Percentiles rank a stretch among this genome's conserved stretches.
phyloP scores from a whole-genome alignment of 2,797 vertebrate genomes.

The Syngnathus rostellatus region DNA sequence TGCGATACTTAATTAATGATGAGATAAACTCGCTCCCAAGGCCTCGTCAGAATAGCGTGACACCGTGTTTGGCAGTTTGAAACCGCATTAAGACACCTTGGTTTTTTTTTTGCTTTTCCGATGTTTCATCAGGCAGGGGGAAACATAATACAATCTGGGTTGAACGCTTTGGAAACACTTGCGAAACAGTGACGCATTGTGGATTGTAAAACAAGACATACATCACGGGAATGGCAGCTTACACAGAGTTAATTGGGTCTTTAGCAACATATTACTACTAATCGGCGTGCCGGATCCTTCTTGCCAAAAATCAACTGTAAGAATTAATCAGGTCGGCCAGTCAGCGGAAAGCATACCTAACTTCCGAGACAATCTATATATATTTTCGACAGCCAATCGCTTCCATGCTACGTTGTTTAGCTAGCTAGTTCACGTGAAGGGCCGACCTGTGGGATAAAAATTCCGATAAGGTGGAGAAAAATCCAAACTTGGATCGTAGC shows the following conservation, averaged over 20 bases:
- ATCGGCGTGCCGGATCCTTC: background rate
- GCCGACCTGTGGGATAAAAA: background rate
- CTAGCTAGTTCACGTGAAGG: no score
- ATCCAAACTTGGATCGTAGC: background rate
- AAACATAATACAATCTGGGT: slow-evolving; percentile 39
- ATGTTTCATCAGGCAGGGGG: slow-evolving; percentile 83
- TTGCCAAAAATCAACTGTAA: background rate
- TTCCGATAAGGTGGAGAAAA: no score
- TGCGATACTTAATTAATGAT: slow-evolving; percentile 99
- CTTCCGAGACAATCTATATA: no score
- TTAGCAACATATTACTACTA: background rate
- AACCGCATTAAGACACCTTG: slow-evolving; percentile 84
- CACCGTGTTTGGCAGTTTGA: slow-evolving; percentile 97
- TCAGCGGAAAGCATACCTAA: no score
- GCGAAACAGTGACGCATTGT: slow-evolving; percentile 7
- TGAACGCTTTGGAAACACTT: background rate
- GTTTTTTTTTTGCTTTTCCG: slow-evolving; percentile 58
- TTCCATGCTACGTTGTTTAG: no score
- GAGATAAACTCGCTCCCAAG: slow-evolving; percentile 99
- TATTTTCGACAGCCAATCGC: no score
- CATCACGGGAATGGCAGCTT: background rate
- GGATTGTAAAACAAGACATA: slow-evolving; percentile 7
- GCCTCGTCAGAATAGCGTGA: slow-evolving; percentile 97
- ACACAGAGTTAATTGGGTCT: background rate
- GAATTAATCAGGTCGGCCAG: no score